A percentile compares a stretch with the other conserved stretches of the same genome.
phyloP scores from a whole-genome alignment of 2,888 invertebrate species.

The Erebia aethiops region DNA sequence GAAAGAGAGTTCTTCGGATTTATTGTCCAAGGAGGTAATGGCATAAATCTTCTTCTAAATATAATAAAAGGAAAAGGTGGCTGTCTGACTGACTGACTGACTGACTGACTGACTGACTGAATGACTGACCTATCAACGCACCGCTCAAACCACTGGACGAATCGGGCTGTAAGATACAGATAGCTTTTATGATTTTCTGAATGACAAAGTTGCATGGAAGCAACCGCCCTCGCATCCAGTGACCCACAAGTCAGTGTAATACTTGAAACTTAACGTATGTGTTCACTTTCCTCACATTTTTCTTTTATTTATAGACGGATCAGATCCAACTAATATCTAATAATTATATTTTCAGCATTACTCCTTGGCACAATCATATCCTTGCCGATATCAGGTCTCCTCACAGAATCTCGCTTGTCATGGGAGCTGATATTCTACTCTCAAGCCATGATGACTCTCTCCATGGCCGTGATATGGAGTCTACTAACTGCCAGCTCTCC shows the following conservation, averaged over 20 bases:
- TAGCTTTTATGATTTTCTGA: too few species aligned
- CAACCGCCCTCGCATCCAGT: too few species aligned
- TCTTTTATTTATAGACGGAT: too few species aligned
- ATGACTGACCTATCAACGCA: too few species aligned
- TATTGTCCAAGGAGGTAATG: constrained; percentile 62
- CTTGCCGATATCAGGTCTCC: constrained; percentile 55
- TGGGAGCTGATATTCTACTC: constrained; percentile 73
- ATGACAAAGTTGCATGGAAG: too few species aligned
- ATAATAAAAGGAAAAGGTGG: background rate
- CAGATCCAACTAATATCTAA: background rate
- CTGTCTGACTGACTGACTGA: too few species aligned
- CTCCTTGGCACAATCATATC: constrained; percentile 62
- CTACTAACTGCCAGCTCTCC: constrained; percentile 65
- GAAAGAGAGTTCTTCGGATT: constrained; percentile 58
- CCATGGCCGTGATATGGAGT: constrained; percentile 60
- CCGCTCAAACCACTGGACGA: too few species aligned
- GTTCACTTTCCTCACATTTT: too few species aligned
- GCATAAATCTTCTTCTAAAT: background rate
- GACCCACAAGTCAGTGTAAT: too few species aligned
- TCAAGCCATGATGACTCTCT: constrained; percentile 60
- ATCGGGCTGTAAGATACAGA: too few species aligned
- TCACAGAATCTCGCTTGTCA: constrained; percentile 57
- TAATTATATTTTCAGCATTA: constrained; percentile 32
- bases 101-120: too few species aligned
- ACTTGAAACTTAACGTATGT: too few species aligned